Conservation (phyloP, 1,140 invertebrate species). For the Drosophila lini region DNA sequence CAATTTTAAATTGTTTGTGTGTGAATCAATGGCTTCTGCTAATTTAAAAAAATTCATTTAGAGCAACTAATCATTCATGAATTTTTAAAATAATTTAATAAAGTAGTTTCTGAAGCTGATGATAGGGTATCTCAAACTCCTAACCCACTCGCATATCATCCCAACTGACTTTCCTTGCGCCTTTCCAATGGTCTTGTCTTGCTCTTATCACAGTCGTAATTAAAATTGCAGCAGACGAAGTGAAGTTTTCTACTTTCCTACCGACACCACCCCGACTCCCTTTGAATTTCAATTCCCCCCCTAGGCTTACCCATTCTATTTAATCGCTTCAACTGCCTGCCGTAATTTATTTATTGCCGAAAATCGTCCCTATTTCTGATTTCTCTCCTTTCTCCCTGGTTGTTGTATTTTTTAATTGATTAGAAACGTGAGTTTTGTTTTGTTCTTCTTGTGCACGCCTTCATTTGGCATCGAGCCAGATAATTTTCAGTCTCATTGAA, state of each 20-base stretch:
- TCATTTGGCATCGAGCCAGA: slow-evolving; percentile 36
- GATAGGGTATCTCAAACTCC: neutral
- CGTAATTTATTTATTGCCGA: slow-evolving; percentile 58
- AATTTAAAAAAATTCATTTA: neutral
- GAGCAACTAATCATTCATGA: neutral
- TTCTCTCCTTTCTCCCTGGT: slow-evolving; percentile 2
- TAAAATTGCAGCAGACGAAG: slow-evolving; percentile 52
- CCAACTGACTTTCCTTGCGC: neutral
- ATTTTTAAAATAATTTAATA: neutral
- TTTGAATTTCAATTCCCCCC: slow-evolving; percentile 1
- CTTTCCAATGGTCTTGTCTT: slow-evolving; percentile 22
- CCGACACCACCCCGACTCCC: neutral
- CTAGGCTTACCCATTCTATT: slow-evolving; percentile 5
- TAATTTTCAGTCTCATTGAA: slow-evolving; percentile 60
- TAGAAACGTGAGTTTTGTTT: slow-evolving; percentile 54
- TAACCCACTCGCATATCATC: neutral
- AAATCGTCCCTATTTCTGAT: slow-evolving; percentile 38
- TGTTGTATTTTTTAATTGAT: slow-evolving; percentile 51
- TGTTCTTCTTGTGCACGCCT: slow-evolving; percentile 22
- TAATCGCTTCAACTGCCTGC: slow-evolving; percentile 38
- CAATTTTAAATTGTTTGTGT: neutral
- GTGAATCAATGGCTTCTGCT: neutral
- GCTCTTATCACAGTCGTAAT: slow-evolving; percentile 49
- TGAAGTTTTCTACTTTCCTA: slow-evolving; percentile 19
- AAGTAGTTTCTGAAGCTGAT: neutral